Evolutionary conservation across 2,888 invertebrate genomes (phyloP), one percentile per base, ranked within the genome.

Genomic region (Andrena dorsata): DNA sequence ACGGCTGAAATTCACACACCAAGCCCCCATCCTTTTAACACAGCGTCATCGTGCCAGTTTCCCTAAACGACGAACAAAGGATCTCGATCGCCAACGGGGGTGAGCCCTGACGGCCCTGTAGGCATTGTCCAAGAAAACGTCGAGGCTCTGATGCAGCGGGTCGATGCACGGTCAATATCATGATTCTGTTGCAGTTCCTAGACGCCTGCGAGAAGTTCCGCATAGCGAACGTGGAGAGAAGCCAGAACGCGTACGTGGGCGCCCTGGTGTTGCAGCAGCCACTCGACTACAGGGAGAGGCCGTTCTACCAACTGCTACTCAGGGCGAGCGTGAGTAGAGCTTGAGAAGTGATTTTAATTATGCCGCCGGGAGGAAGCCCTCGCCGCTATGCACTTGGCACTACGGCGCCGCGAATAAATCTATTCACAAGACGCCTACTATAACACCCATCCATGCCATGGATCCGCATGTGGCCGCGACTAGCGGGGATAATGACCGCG

Each of bases 231-330:
- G 92, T 95, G 16, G 95, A 95, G 86, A 95, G 96, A 0, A 95
- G 96, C 51, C 96, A 97, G 53, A 96, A 96, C 88, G 95, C 95
- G 71, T 96, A 97, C 91, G 95, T 95, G n/a, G 98, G 98, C 0
- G 96, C 96, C 1, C 94, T 98, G 78, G 95, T 97, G 70, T 94
- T 98, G 73, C 95, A 95, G 86, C 95, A 95, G 86, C 95, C 95
- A 16, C 94, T 98, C 79, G 96, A 98, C 94, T 98, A 98, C 93
- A 96, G 97, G 87, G 95, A 96, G 81, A 96, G 96, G 85, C 97
- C 97, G 92, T 96, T 97, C 91, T 97, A 97, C 92, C 97, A 97
- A 92, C 96, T 98, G 85, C 95, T 96, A 79, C 94, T 98, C 23
- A 95, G 95, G 88, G 97, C 98, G 53, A 96, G 96, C 82, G 97